These are phyloP conservation scores for Saturnia pavonia DNA, from an alignment of 2,888 invertebrate genomes.

Conservation along the genomic window DNA sequence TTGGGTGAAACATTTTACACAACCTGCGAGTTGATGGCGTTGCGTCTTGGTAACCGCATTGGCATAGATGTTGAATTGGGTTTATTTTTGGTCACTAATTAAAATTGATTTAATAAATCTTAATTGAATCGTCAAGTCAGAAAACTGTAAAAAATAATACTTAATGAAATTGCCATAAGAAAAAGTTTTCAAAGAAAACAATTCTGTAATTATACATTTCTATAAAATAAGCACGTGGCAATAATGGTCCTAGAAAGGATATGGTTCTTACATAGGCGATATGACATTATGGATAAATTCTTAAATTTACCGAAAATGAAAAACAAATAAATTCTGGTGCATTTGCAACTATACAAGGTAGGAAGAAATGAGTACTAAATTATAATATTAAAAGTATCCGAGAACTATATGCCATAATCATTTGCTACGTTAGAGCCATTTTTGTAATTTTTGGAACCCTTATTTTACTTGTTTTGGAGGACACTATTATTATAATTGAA, in stretches of 20 bases:
- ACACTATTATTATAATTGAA: neutral
- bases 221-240: neutral
- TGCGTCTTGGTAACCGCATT: neutral
- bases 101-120: neutral
- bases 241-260: neutral
- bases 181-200: neutral
- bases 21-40: conserved; percentile 18
- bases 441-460: neutral
- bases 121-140: too few species aligned
- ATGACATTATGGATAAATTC: neutral
- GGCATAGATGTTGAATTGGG: neutral
- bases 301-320: neutral
- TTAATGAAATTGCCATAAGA: too few species aligned
- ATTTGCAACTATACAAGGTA: neutral
- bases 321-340: neutral
- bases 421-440: neutral
- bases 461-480: neutral
- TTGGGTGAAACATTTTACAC: conserved; percentile 33
- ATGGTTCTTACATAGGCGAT: neutral
- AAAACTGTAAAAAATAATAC: too few species aligned
- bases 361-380: neutral
- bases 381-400: neutral
- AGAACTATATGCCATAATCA: neutral
- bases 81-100: neutral
- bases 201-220: neutral